Conservation (phyloP, 2,113 vertebrate genomes). For the Mystacornis crossleyi region DNA sequence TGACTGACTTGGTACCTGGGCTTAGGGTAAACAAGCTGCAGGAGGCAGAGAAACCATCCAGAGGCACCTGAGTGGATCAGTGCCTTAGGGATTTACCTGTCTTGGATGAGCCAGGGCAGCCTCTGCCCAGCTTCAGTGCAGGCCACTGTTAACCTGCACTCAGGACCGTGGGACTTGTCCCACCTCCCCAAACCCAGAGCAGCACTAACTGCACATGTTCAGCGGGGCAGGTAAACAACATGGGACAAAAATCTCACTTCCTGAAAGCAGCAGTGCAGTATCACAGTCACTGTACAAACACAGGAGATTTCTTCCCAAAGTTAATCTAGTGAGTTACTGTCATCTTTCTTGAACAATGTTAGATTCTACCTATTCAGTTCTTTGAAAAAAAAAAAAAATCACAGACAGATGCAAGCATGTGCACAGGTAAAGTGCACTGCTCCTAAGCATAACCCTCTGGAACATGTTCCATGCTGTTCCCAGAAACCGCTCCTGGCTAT, state of each 20-base stretch:
- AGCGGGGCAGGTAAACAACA: neutral
- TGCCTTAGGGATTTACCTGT: neutral
- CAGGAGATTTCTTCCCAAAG: neutral
- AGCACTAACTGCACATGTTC: neutral
- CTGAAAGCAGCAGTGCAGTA: neutral
- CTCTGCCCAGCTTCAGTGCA: neutral
- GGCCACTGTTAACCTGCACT: neutral
- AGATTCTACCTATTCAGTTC: neutral
- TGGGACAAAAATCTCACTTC: neutral
- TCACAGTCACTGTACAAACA: neutral
- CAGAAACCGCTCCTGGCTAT: neutral
- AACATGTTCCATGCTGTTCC: neutral
- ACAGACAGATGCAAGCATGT: neutral
- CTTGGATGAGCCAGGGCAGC: neutral
- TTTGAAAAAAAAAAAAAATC: neutral
- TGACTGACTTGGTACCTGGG: slow-evolving; percentile 69
- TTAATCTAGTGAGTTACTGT: neutral
- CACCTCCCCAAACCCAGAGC: neutral
- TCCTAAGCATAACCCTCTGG: neutral
- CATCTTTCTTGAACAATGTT: neutral
- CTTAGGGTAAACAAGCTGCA: slow-evolving; percentile 67
- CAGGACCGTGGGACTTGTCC: neutral
- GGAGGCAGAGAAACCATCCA: slow-evolving; percentile 37
- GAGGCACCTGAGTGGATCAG: neutral
- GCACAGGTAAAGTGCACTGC: neutral